phyloP scores from a whole-genome alignment of 2,797 vertebrate species.

The Buphagus erythrorhynchus region DNA sequence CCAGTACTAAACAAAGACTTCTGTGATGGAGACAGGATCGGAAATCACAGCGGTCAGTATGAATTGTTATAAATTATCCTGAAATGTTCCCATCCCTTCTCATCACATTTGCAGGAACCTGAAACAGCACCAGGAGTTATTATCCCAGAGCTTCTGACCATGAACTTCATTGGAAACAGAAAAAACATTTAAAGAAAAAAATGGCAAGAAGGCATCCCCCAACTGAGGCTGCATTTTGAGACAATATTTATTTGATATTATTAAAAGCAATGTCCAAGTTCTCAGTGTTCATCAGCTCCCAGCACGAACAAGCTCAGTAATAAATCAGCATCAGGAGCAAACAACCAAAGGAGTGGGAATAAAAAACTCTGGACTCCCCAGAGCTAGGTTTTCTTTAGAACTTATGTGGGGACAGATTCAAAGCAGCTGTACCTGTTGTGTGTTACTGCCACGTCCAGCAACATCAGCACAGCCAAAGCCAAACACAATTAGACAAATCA shows the following conservation, averaged over 20 bases:
- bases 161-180: neutral
- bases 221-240: neutral
- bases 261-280: neutral
- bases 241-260: neutral
- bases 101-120: rapidly evolving
- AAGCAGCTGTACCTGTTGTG: no score
- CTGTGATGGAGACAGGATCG: neutral
- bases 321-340: neutral
- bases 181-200: neutral
- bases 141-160: neutral
- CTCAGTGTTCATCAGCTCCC: neutral
- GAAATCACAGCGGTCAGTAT: rapidly evolving
- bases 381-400: neutral
- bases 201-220: neutral
- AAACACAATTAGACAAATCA: neutral
- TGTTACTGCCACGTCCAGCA: neutral
- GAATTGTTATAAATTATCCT: neutral
- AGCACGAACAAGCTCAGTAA: neutral
- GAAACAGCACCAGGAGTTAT: neutral
- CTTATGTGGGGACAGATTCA: rapidly evolving
- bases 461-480: neutral
- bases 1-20: neutral
- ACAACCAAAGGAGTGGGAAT: neutral
- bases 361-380: neutral
- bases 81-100: neutral